Conservation (phyloP, 2,113 vertebrate species). For the Otolemur garnettii region DNA sequence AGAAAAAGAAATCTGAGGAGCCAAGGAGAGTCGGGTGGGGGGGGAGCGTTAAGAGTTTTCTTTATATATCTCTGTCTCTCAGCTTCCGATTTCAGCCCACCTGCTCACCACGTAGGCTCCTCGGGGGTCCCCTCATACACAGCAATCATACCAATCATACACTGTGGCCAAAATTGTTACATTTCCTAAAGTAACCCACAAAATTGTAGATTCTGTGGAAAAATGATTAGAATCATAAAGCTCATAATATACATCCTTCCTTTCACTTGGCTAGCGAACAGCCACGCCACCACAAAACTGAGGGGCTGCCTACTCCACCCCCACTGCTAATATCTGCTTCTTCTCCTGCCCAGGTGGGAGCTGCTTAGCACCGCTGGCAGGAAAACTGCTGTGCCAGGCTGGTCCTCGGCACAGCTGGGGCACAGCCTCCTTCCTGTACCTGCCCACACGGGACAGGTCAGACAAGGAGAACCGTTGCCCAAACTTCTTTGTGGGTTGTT, state of each 20-base stretch:
- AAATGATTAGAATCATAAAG: constrained; percentile 51
- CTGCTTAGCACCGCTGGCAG: not conserved
- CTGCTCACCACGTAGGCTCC: not conserved
- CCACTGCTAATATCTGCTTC: not conserved
- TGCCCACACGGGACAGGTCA: not conserved
- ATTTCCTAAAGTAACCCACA: constrained; percentile 54
- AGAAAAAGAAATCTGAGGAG: not conserved
- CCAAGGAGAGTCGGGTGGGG: not conserved
- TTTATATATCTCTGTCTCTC: not conserved
- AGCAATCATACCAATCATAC: not conserved
- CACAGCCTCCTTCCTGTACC: not conserved
- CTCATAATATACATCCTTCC: constrained; percentile 56
- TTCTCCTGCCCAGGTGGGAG: not conserved
- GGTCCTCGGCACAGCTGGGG: not conserved
- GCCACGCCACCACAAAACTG: not conserved
- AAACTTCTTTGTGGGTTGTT: not conserved
- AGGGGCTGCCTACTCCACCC: not conserved
- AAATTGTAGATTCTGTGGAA: constrained; percentile 56
- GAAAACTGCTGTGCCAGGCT: not conserved
- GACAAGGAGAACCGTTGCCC: not conserved
- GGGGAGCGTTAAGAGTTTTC: accelerated
- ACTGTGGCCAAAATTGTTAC: not conserved
- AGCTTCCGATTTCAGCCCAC: not conserved
- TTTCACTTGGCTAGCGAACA: constrained; percentile 55
- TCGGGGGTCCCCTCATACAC: not conserved